Base-by-base conservation (phyloP, 2,888 invertebrate species). In the Acanthosepion esculentum region DNA sequence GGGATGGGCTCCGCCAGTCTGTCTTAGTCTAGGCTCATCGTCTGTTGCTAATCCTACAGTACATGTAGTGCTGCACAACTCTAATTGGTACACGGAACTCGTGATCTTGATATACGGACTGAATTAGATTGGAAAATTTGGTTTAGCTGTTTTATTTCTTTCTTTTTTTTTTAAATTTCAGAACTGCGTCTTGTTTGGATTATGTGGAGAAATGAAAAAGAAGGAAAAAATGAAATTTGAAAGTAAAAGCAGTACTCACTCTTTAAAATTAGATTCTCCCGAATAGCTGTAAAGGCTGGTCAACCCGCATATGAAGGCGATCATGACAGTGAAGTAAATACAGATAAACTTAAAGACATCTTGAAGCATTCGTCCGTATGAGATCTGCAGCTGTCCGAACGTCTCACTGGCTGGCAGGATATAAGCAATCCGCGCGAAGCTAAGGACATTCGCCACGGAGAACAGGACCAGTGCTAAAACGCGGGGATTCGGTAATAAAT, bases 361-460 rank as follows among this genome's bases (percentile, higher is more conserved):
- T 95, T 96, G 95, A 92, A 96, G 94, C 96, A 96, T 96, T 91
- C 96, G 94, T 29, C 96, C 96, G 78, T 96, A 96, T 18, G 96
- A 96, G 91, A 96, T 96, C 95, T 96, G 96, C 48, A 96, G 95
- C 95, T 96, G 96, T 12, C 96, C 96, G 93, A 96, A 96, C 48
- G 95, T 95, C 95, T 96, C 96, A 93, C 95, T 96, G 95, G 96
- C 96, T 8, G 96, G 96, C 20, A 96, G 95, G 93, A 96, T 95
- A 95, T 96, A 96, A 33, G 96, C 96, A 41, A 96, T 96, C 23
- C 96, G 94, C 0, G 96, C 95, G 48, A 96, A 96, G 91, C 96
- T 96, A 95, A 96, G 95, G 33, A 96, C 96, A 95, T 96, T 96
- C 94, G 96, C 96, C 64, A 96, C 95, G 20, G 96, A 95, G 94